Evolutionary conservation across 2,888 invertebrate species (phyloP).

Genomic region (Liodrosophila aerea): DNA sequence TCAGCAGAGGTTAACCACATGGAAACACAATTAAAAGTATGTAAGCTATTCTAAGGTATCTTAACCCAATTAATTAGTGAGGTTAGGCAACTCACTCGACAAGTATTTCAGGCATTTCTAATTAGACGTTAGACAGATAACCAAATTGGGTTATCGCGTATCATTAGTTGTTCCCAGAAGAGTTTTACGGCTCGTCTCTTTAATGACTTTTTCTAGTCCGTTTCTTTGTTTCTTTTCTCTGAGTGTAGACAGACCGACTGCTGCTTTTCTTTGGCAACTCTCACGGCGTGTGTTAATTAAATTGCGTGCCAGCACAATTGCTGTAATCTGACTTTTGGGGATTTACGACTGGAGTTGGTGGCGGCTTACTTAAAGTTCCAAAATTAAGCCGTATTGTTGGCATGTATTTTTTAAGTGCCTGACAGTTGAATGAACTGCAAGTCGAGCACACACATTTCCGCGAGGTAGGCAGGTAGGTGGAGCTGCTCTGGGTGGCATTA

Average conservation of each 20-base stretch:
- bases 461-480: conserved; percentile 9
- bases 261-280: conserved; percentile 20
- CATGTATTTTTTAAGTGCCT: conserved; percentile 20
- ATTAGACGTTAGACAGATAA: too few relatives aligned
- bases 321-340: conserved; percentile 10
- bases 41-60: background rate
- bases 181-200: background rate
- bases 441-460: conserved; percentile 24
- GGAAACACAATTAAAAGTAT: too few relatives aligned
- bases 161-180: background rate
- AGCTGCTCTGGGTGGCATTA: conserved; percentile 38
- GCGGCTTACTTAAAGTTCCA: conserved; percentile 31
- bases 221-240: conserved; percentile 13
- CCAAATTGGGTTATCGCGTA: background rate
- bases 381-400: conserved; percentile 41
- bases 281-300: conserved; percentile 31
- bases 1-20: too few relatives aligned
- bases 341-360: background rate
- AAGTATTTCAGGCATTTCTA: too few relatives aligned
- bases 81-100: too few relatives aligned
- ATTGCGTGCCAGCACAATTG: conserved; percentile 23
- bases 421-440: conserved; percentile 59
- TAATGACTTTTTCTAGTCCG: background rate
- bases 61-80: too few relatives aligned
- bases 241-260: conserved; percentile 25